Conservation (phyloP, 1,140 invertebrate species). For the Contarinia nasturtii region DNA sequence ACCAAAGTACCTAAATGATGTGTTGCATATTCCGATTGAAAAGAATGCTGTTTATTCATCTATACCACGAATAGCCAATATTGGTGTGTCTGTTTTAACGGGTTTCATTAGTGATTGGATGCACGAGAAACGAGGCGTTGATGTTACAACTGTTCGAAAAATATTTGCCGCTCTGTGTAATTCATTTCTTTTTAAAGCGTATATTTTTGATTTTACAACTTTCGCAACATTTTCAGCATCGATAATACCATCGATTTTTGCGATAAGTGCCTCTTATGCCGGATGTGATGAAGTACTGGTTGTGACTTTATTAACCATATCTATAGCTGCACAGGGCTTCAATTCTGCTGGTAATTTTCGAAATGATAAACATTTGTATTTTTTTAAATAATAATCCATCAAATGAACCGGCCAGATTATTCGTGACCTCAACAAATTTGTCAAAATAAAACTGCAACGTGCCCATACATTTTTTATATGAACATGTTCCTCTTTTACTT, state of each 20-base stretch:
- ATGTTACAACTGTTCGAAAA: conserved; percentile 41
- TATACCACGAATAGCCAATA: conserved; percentile 51
- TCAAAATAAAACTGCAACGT: no score
- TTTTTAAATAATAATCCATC: no score
- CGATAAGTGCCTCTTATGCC: conserved; percentile 60
- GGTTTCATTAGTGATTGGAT: conserved; percentile 48
- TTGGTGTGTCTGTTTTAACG: conserved; percentile 43
- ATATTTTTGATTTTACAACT: neutral
- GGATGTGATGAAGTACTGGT: conserved; percentile 45
- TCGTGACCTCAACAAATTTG: no score
- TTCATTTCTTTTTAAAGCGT: neutral
- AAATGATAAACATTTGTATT: no score
- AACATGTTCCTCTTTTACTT: no score
- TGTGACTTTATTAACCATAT: conserved; percentile 43
- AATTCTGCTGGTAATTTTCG: conserved; percentile 60
- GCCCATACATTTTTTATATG: no score
- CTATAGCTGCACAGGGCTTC: conserved; percentile 54
- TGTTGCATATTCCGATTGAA: conserved; percentile 65
- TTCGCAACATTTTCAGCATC: conserved; percentile 31
- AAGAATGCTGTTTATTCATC: conserved; percentile 45
- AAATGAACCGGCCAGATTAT: no score
- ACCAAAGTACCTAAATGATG: conserved; percentile 79
- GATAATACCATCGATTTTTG: conserved; percentile 52
- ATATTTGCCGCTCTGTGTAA: conserved; percentile 44
- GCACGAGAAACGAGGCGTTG: conserved; percentile 32